Conservation (phyloP, 2,113 vertebrate species). For the Sander vitreus region DNA sequence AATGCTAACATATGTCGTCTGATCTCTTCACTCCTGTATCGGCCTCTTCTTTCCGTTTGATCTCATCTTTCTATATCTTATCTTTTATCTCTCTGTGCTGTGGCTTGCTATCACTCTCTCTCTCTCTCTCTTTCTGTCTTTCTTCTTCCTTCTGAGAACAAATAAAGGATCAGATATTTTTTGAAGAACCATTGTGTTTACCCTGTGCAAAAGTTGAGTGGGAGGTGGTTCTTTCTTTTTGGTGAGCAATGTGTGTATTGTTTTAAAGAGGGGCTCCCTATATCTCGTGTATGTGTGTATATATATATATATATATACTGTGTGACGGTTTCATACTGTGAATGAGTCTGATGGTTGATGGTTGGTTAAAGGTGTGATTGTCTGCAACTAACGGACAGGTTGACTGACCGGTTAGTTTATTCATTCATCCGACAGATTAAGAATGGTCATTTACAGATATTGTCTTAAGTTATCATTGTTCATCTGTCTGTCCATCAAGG, state of each 20-base stretch:
- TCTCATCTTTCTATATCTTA: conserved; percentile 56
- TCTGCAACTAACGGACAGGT: not conserved
- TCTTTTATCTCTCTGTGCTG: conserved; percentile 30
- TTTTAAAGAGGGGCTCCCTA: not conserved
- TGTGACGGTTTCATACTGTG: not conserved
- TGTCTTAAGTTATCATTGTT: conserved; percentile 13
- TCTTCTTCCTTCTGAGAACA: conserved; percentile 18
- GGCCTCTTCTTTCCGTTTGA: conserved; percentile 57
- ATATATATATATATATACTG: no score
- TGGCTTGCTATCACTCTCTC: conserved; percentile 32
- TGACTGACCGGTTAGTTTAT: conserved; percentile 21
- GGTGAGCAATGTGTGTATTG: not conserved
- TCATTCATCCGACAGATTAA: not conserved
- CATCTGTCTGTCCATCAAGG: conserved; percentile 36
- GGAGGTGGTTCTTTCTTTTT: conserved; percentile 37
- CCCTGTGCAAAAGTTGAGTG: conserved; percentile 17
- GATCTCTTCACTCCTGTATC: conserved; percentile 48
- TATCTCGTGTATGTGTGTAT: not conserved
- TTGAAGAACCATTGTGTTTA: conserved; percentile 11
- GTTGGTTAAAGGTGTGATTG: conserved; percentile 14
- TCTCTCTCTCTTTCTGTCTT: not conserved
- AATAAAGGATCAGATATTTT: conserved; percentile 12
- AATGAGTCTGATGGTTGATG: not conserved
- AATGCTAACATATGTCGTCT: conserved; percentile 63
- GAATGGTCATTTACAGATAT: conserved; percentile 13